phyloP scores from a whole-genome alignment of 2,888 invertebrate species.

The Erebia palarica region DNA sequence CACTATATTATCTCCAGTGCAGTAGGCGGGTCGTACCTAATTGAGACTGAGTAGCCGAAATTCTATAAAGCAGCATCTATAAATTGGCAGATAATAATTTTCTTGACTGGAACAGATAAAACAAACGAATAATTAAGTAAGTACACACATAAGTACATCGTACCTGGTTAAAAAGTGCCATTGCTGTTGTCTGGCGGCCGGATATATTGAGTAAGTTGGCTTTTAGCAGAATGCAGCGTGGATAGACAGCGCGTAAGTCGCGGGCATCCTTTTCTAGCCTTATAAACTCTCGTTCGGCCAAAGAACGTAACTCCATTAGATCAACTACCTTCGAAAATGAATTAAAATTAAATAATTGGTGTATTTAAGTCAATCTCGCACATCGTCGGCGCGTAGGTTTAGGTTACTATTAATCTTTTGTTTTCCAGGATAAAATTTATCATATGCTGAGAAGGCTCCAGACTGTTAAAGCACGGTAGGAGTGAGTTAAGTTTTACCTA shows the following conservation, averaged over 20 bases:
- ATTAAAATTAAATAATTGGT: background rate
- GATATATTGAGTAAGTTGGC: constrained; percentile 62
- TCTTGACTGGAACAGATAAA: too few relatives aligned
- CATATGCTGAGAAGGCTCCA: too few relatives aligned
- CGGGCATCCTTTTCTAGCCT: constrained; percentile 63
- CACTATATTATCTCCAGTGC: too few relatives aligned
- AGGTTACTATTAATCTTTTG: background rate
- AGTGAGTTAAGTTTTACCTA: constrained; percentile 36
- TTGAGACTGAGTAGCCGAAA: too few relatives aligned
- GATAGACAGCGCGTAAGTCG: constrained; percentile 56
- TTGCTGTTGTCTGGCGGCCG: constrained; percentile 54
- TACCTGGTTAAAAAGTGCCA: constrained; percentile 55
- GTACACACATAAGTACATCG: background rate
- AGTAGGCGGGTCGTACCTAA: too few relatives aligned
- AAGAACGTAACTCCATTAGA: constrained; percentile 71
- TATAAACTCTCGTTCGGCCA: constrained; percentile 66
- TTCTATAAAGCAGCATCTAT: too few relatives aligned
- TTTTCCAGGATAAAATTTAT: too few relatives aligned
- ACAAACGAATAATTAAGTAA: too few relatives aligned
- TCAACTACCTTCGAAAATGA: constrained; percentile 64
- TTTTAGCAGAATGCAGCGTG: constrained; percentile 68
- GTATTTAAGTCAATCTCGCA: too few relatives aligned
- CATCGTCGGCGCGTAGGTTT: background rate
- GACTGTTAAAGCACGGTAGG: too few relatives aligned
- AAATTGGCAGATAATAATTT: too few relatives aligned